Conservation (phyloP, 2,888 invertebrate genomes). For the Nysson spinosus region DNA sequence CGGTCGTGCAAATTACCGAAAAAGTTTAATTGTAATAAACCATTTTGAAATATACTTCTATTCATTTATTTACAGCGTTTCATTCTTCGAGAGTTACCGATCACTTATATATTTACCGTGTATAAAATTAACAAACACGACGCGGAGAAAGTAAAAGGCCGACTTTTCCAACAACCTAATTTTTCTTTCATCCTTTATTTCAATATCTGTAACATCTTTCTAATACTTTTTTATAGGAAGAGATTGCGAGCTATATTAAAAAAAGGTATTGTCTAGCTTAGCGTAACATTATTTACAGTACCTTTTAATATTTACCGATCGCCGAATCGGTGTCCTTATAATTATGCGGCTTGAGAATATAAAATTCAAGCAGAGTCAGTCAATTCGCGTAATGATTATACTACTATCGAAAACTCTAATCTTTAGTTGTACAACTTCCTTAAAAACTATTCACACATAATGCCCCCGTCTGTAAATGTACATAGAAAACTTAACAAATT, state of each 20-base stretch:
- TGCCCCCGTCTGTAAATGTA: constrained; percentile 52
- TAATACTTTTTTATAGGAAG: constrained; percentile 31
- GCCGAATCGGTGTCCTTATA: constrained; percentile 1
- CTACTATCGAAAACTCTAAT: constrained; percentile 15
- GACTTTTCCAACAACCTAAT: too few relatives aligned
- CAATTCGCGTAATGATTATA: constrained; percentile 16
- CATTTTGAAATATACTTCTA: constrained; percentile 32
- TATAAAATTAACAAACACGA: too few relatives aligned
- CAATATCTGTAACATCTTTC: constrained; percentile 15
- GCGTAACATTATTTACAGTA: constrained; percentile 44
- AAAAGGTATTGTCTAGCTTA: constrained; percentile 22
- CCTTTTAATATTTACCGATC: constrained; percentile 12
- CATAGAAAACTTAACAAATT: constrained; percentile 67
- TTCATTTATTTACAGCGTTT: constrained; percentile 42
- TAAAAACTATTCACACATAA: constrained; percentile 21
- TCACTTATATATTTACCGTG: too few relatives aligned
- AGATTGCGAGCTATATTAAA: constrained; percentile 14
- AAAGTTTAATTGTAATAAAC: constrained; percentile 41
- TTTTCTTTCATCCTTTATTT: constrained; percentile 16
- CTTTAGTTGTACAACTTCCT: constrained; percentile 30
- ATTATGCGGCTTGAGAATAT: constrained; percentile 30
- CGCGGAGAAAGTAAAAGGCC: too few relatives aligned
- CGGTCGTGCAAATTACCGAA: constrained; percentile 20
- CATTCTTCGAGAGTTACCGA: too few relatives aligned
- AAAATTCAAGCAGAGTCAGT: constrained; percentile 39